These are phyloP conservation scores for Aramus guarauna DNA, from an alignment of 2,113 vertebrate genomes.

Conservation along the genomic window DNA sequence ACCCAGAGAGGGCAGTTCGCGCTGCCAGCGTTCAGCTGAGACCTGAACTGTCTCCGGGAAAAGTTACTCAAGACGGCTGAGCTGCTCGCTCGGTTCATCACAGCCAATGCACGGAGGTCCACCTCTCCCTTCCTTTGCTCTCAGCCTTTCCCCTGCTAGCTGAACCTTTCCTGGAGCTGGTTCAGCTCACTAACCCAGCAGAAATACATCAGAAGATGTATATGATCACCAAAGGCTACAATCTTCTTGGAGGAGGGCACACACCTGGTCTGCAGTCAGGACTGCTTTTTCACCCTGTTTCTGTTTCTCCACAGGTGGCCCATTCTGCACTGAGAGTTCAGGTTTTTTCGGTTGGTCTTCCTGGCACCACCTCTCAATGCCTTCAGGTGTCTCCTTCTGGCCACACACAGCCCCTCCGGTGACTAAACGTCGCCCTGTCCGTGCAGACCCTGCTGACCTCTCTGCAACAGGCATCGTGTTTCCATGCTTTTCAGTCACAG, in stretches of 20 bases:
- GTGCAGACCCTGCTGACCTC: background rate
- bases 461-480: background rate
- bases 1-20: background rate
- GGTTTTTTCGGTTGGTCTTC: background rate
- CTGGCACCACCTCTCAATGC: background rate
- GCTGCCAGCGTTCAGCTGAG: background rate
- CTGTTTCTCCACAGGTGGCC: background rate
- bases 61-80: background rate
- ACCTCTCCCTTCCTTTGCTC: background rate
- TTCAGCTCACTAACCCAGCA: background rate
- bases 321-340: background rate
- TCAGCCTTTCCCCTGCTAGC: background rate
- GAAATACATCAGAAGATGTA: background rate
- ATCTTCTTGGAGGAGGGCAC: background rate
- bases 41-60: background rate
- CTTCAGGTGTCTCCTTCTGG: background rate
- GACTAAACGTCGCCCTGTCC: background rate
- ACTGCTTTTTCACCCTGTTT: background rate
- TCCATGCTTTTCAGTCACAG: background rate
- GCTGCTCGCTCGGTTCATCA: background rate
- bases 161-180: background rate
- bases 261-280: background rate
- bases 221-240: background rate
- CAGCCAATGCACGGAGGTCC: fast-evolving
- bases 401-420: background rate